Evolutionary conservation across 2,888 invertebrate species (phyloP).

Genomic region (Pegoplata infirma): DNA sequence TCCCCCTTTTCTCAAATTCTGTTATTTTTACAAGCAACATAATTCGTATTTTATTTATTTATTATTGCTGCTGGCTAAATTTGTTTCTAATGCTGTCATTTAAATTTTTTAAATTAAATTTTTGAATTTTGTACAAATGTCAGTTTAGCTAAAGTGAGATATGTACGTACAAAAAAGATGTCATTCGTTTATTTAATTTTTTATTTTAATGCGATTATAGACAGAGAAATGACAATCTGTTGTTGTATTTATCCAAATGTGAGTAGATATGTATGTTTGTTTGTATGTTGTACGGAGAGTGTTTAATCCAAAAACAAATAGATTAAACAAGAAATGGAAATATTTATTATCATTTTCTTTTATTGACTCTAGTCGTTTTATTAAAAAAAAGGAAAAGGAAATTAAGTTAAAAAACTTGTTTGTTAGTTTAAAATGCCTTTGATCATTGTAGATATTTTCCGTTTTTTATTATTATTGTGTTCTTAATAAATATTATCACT

Average conservation of each 20-base stretch:
- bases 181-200: constrained; percentile 15
- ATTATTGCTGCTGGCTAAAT: constrained; percentile 70
- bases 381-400: background rate
- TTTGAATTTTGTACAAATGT: constrained; percentile 62
- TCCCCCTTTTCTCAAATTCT: constrained; percentile 6
- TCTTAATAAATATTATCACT: background rate
- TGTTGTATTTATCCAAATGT: too few species aligned
- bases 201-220: constrained; percentile 57
- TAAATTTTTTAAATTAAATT: constrained; percentile 75
- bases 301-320: constrained; percentile 60
- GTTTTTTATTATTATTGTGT: background rate
- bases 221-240: constrained; percentile 48
- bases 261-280: too few species aligned
- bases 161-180: constrained; percentile 25
- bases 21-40: background rate
- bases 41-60: constrained; percentile 70
- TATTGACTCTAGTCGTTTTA: background rate
- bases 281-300: constrained; percentile 41
- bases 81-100: constrained; percentile 70
- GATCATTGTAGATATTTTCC: background rate
- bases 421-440: background rate
- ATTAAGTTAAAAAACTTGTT: background rate
- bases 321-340: constrained; percentile 45
- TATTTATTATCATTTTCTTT: constrained; percentile 17
- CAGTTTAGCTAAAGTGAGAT: background rate